Base-by-base conservation (phyloP, 2,113 vertebrate genomes). In the Nycticorax nycticorax region DNA sequence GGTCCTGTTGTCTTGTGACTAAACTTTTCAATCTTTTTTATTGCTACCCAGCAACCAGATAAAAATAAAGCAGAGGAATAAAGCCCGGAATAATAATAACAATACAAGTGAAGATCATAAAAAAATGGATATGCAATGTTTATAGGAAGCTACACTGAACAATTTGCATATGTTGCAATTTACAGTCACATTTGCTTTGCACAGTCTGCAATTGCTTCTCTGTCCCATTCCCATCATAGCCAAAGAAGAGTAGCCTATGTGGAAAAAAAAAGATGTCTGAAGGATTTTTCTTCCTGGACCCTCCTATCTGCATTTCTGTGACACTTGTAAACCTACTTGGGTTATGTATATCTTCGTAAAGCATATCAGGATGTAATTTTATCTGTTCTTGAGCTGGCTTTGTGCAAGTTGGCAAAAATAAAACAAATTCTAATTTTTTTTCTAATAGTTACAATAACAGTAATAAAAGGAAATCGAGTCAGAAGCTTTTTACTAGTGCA, bases 401-500 rank as follows among this genome's bases (percentile, higher is more conserved):
- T 81, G 24, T 64, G 52, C 83, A 87, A 84, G 30, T 57, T 78
- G 73, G 68, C 64, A 81, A 78, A 93, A 93, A 28, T 33, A 68
- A 66, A 91, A 41, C 35, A 59, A 74, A 47, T 57, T 53, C 14
- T 71, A 3, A 17, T 43, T 81, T 74, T 88, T 32, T 22, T 43
- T 43, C 53, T 9, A 79, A 56, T 39, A 35, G 18, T 85, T 66
- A n/a, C 55, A 75, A 75, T 76, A 90, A 63, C 8, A 28, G 24
- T n/a, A 75, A 89, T 72, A 86, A 82, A 85, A 89, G 14, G 41
- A 91, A 92, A 85, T 78, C 15, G 69, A 52, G 27, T 63, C 50
- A 20, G 50, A 93, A 93, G 45, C 52, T 66, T 92, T 79, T 89
- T 89, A 75, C 76, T 94, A 88, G 73, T 85, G 66, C 78, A 79